phyloP scores from a whole-genome alignment of 1,140 invertebrate genomes.

The Dendrolimus punctatus region DNA sequence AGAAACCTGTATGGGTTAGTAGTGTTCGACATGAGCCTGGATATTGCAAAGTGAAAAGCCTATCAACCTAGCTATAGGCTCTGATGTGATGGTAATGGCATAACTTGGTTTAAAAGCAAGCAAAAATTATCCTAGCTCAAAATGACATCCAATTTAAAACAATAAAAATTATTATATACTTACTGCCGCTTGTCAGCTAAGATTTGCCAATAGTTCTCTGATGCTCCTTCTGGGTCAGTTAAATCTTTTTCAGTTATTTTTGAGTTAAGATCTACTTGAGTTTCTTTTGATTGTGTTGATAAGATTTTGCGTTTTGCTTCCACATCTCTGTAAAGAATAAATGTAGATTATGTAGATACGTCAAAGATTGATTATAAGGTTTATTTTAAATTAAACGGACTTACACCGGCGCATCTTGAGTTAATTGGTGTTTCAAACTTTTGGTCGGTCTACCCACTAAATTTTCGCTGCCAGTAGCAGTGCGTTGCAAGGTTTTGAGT shows the following conservation, averaged over 20 bases:
- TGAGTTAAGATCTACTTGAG: slow-evolving; percentile 71
- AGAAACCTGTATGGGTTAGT: too few species aligned
- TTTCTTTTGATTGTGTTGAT: slow-evolving; percentile 53
- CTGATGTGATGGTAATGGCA: too few species aligned
- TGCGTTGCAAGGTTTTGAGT: slow-evolving; percentile 75
- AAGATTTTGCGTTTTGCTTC: slow-evolving; percentile 54
- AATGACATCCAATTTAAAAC: neutral
- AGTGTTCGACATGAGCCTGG: too few species aligned
- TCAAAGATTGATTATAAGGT: slow-evolving; percentile 2
- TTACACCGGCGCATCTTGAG: slow-evolving; percentile 41
- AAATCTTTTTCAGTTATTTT: slow-evolving; percentile 74
- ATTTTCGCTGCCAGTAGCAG: slow-evolving; percentile 77
- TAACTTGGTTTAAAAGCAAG: neutral
- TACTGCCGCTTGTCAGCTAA: slow-evolving; percentile 77
- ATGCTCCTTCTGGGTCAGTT: slow-evolving; percentile 74
- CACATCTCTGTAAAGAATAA: slow-evolving; percentile 36
- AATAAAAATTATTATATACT: slow-evolving; percentile 19
- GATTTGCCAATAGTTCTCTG: slow-evolving; percentile 79
- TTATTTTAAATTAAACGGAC: slow-evolving; percentile 13
- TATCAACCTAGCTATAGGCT: too few species aligned
- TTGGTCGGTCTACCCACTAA: slow-evolving; percentile 72
- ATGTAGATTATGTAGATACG: slow-evolving; percentile 4
- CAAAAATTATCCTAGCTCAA: neutral
- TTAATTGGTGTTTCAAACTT: slow-evolving; percentile 57
- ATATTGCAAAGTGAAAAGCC: too few species aligned